These are phyloP conservation scores for Leptopilina syphax DNA, from an alignment of 2,888 invertebrate genomes.

Conservation along the genomic window DNA sequence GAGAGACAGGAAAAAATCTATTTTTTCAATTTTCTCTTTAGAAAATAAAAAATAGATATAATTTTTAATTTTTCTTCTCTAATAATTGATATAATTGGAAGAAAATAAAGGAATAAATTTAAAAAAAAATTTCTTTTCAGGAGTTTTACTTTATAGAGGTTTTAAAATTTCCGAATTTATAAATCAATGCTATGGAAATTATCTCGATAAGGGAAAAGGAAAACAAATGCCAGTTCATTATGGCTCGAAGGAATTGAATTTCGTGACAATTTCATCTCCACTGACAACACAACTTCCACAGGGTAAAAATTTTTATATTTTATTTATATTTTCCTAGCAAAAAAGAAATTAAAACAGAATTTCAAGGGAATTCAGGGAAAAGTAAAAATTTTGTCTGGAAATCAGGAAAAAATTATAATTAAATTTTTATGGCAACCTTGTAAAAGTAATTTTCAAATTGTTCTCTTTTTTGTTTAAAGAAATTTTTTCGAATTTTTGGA, in stretches of 20 bases:
- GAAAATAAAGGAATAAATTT: neutral
- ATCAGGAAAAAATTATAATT: no score
- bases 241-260: constrained; percentile 89
- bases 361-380: no score
- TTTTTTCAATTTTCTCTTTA: no score
- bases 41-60: no score
- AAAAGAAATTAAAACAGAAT: neutral
- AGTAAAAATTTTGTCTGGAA: neutral
- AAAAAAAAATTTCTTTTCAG: constrained; percentile 68
- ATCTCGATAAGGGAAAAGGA: constrained; percentile 90
- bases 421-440: no score
- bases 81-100: no score
- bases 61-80: no score
- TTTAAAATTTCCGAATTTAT: constrained; percentile 90
- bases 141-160: constrained; percentile 94
- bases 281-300: constrained; percentile 90
- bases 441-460: no score
- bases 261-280: constrained; percentile 97
- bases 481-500: no score
- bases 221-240: constrained; percentile 99
- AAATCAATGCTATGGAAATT: constrained; percentile 98
- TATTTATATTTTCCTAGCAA: neutral
- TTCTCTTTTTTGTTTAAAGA: no score
- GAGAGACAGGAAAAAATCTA: no score
- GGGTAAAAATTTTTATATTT: neutral